Conservation (phyloP, 2,888 invertebrate species). For the Rhagonycha fulva region DNA sequence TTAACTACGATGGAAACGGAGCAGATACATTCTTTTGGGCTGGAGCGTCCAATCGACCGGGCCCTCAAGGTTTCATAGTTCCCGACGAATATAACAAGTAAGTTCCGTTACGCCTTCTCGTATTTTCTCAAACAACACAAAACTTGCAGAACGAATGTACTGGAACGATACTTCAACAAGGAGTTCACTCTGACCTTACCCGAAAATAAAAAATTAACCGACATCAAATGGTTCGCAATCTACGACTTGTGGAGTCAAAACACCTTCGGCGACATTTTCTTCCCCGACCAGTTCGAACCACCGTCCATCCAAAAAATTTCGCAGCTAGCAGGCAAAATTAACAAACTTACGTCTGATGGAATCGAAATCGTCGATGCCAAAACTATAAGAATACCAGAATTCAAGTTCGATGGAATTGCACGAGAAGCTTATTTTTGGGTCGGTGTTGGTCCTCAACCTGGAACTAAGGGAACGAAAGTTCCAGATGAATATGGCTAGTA, state of each 20-base stretch:
- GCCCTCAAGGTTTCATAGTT: slow-evolving; percentile 89
- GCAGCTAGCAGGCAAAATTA: slow-evolving; percentile 62
- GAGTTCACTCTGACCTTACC: slow-evolving; percentile 82
- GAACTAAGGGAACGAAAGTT: slow-evolving; percentile 77
- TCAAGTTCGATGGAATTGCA: slow-evolving; percentile 78
- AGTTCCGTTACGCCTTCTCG: slow-evolving; percentile 42
- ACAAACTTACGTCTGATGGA: slow-evolving; percentile 71
- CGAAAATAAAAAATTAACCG: slow-evolving; percentile 83
- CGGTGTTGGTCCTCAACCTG: slow-evolving; percentile 87
- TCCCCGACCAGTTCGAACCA: slow-evolving; percentile 89
- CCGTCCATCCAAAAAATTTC: slow-evolving; percentile 68
- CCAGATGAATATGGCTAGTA: slow-evolving; percentile 93
- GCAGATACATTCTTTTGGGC: slow-evolving; percentile 94
- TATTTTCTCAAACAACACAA: not conserved
- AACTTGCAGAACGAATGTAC: slow-evolving; percentile 75
- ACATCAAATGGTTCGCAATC: slow-evolving; percentile 87
- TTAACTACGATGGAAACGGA: slow-evolving; percentile 89
- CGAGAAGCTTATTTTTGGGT: slow-evolving; percentile 85
- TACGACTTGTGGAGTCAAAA: slow-evolving; percentile 87
- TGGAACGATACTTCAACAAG: slow-evolving; percentile 84
- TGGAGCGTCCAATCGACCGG: slow-evolving; percentile 83
- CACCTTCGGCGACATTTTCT: slow-evolving; percentile 86
- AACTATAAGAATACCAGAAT: slow-evolving; percentile 75
- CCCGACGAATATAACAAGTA: slow-evolving; percentile 87
- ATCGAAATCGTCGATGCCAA: slow-evolving; percentile 81